Evolutionary conservation across 2,113 vertebrate genomes (phyloP).

Genomic region (Picathartes gymnocephalus): DNA sequence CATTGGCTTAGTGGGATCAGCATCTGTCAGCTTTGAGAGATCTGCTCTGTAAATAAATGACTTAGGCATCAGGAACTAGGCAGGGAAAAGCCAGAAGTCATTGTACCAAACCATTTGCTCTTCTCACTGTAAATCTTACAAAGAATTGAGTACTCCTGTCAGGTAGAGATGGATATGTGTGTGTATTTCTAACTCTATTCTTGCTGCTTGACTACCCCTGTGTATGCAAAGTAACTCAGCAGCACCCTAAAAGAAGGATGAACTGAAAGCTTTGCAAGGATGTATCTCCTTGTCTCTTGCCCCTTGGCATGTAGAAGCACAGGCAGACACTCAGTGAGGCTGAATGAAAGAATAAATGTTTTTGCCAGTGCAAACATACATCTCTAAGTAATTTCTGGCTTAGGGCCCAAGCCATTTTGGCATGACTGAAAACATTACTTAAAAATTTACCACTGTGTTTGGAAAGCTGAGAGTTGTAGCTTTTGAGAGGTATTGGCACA

Average conservation of each 20-base stretch:
- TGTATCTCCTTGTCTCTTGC: not conserved
- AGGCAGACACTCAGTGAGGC: not conserved
- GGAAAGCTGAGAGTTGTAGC: not conserved
- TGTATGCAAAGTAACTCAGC: not conserved
- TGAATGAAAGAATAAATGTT: not conserved
- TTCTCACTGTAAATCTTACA: not conserved
- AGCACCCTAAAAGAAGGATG: not conserved
- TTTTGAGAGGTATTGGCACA: not conserved
- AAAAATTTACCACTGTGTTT: not conserved
- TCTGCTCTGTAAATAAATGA: not conserved
- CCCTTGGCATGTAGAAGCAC: not conserved
- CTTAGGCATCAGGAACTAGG: not conserved
- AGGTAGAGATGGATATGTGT: not conserved
- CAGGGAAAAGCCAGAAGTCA: not conserved
- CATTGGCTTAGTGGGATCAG: not conserved
- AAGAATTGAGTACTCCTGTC: not conserved
- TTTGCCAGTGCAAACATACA: not conserved
- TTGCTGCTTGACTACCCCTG: not conserved
- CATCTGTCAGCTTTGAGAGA: not conserved
- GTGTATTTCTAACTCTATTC: not conserved
- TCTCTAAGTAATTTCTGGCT: not conserved
- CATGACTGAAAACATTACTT: not conserved
- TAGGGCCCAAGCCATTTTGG: not conserved
- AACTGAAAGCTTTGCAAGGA: not conserved
- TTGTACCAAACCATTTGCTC: not conserved